These are phyloP conservation scores for Endotricha flammealis DNA, from an alignment of 2,888 invertebrate genomes.

Conservation along the genomic window DNA sequence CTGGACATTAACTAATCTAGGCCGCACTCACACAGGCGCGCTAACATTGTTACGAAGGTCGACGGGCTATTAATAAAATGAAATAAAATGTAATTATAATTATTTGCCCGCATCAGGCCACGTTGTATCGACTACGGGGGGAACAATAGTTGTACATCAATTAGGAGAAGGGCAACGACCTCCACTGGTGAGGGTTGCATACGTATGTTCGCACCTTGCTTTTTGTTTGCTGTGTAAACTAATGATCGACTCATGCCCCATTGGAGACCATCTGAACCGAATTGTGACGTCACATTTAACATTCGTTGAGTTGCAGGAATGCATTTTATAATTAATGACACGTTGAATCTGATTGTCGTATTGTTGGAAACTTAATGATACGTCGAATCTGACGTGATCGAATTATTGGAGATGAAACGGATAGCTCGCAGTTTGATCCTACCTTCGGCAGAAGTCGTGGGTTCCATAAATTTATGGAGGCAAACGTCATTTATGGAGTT, in stretches of 20 bases:
- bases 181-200: constrained; percentile 12
- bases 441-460: too few relatives aligned
- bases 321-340: too few relatives aligned
- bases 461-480: too few relatives aligned
- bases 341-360: too few relatives aligned
- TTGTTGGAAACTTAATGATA: too few relatives aligned
- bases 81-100: constrained; percentile 9
- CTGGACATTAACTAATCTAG: constrained; percentile 13
- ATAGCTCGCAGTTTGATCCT: too few relatives aligned
- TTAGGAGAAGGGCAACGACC: constrained; percentile 54
- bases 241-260: neutral
- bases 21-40: constrained; percentile 19
- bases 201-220: neutral
- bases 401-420: too few relatives aligned
- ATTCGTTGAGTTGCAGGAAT: too few relatives aligned
- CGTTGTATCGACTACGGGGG: constrained; percentile 29
- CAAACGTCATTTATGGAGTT: too few relatives aligned
- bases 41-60: constrained; percentile 38
- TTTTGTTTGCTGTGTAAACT: neutral
- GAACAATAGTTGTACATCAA: constrained; percentile 77
- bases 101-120: constrained; percentile 10
- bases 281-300: too few relatives aligned
- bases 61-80: constrained; percentile 4
- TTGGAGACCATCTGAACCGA: too few relatives aligned
- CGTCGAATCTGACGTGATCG: too few relatives aligned